These are phyloP conservation scores for Petrophora chlorosata DNA, from an alignment of 2,888 invertebrate species.

Conservation along the genomic window DNA sequence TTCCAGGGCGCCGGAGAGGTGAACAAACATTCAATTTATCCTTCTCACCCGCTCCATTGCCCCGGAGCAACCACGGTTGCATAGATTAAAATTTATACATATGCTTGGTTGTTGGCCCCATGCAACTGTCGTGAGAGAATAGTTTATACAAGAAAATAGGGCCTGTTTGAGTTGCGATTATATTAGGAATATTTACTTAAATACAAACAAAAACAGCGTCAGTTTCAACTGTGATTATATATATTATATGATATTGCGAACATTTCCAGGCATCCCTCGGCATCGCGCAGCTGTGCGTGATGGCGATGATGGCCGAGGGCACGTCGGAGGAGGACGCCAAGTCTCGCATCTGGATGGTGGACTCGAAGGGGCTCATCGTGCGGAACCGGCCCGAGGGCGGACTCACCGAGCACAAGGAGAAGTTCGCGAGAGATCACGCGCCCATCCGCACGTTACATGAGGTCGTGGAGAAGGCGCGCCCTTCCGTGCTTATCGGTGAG, in stretches of 20 bases:
- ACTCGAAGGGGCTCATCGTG: conserved; percentile 97
- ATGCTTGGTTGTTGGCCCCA: no score
- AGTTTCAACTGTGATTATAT: no score
- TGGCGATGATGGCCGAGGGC: conserved; percentile 96
- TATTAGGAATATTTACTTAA: no score
- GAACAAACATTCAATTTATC: conserved; percentile 22
- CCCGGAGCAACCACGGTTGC: no score
- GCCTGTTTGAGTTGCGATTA: no score
- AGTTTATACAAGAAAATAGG: no score
- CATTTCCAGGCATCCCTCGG: conserved; percentile 92
- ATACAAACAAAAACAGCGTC: no score
- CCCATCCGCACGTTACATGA: conserved; percentile 91
- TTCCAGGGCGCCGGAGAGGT: conserved; percentile 99
- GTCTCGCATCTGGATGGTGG: conserved; percentile 96
- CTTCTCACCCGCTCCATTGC: no score
- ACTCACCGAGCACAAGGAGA: conserved; percentile 90
- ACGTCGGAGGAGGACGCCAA: conserved; percentile 89
- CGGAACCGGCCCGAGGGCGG: conserved; percentile 93
- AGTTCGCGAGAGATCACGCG: conserved; percentile 90
- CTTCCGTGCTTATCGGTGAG: conserved; percentile 94
- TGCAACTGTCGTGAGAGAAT: no score
- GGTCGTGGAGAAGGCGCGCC: conserved; percentile 91
- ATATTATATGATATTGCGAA: background rate
- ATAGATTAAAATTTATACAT: no score
- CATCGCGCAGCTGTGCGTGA: conserved; percentile 95